A percentile compares a stretch with the other conserved stretches of the same genome.
These are phyloP conservation scores for Drosophila picticornis DNA, from an alignment of 2,888 invertebrate genomes.

Conservation along the genomic window DNA sequence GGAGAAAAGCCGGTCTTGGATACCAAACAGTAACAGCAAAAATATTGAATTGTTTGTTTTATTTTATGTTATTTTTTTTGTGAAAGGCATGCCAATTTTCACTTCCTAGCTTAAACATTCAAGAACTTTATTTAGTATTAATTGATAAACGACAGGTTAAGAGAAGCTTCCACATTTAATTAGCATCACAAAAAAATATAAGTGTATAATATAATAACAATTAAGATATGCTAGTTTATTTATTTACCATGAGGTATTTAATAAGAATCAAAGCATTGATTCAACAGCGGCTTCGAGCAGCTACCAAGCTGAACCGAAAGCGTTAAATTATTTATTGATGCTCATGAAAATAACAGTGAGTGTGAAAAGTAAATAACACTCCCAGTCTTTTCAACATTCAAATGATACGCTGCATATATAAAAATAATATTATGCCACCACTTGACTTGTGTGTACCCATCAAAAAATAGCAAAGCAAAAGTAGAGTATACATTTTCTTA, in stretches of 20 bases:
- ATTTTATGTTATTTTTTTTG: background rate
- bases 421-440: background rate
- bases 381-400: background rate
- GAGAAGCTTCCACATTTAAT: background rate
- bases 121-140: too few relatives aligned
- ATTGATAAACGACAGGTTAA: background rate
- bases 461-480: background rate
- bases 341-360: slow-evolving; percentile 3
- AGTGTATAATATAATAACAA: background rate
- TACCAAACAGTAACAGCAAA: background rate
- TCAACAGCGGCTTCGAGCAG: too few relatives aligned
- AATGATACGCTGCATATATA: background rate
- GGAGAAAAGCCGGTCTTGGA: background rate
- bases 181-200: too few relatives aligned
- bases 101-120: background rate
- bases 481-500: background rate
- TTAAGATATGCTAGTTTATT: background rate
- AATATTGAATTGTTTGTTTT: background rate
- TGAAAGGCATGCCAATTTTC: background rate
- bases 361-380: slow-evolving; percentile 2
- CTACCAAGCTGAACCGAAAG: background rate
- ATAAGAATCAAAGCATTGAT: background rate
- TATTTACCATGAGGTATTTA: background rate
- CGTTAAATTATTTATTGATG: slow-evolving; percentile 1
- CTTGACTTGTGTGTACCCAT: background rate